Base-by-base conservation (phyloP, 2,888 invertebrate genomes). In the Agrotis exclamationis region DNA sequence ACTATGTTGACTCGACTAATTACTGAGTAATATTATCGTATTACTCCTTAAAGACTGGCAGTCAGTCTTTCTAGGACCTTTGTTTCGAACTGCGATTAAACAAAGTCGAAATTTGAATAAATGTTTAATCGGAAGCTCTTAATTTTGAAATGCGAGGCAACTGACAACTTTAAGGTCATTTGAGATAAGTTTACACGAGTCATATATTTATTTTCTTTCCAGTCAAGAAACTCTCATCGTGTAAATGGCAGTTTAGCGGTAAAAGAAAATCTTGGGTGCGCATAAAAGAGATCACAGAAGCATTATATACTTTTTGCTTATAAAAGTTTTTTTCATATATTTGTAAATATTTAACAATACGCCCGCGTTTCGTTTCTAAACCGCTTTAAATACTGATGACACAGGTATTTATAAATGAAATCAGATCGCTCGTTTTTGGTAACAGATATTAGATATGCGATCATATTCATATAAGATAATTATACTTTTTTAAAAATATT, bases 361-460 rank as follows among this genome's bases (percentile, higher is more conserved):
- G 65, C 45, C 45, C 58, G 64, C n/a, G 47, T 11, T 51, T 50
- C 48, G 5, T 66, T 79, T 33, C 2, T 20, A 48, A 33, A 74
- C 63, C 69, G 62, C 63, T 45, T 18, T 39, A 68, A 76, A 59
- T 63, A 73, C 72, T 64, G 69, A 67, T 64, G 16, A 51, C 78
- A 66, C 60, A 2, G 58, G 28, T 51, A 64, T 63, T 9, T 22
- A 24, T 39, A 75, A 48, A 51, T 53, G 39, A 66, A 45, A 64
- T 20, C 47, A 57, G 79, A 79, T 79, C 79, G 79, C 85, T 74
- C 70, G 74, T 62, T 71, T 83, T 68, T 75, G 68, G 74, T 79
- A 85, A 83, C 80, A 85, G 86, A 85, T 83, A 64, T 73, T 65
- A 73, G 64, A 68, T 74, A 84, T 72, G 77, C 84, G 82, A 80